Conservation (phyloP, 92 coral and sea anemone species). For the Muricea muricata region DNA sequence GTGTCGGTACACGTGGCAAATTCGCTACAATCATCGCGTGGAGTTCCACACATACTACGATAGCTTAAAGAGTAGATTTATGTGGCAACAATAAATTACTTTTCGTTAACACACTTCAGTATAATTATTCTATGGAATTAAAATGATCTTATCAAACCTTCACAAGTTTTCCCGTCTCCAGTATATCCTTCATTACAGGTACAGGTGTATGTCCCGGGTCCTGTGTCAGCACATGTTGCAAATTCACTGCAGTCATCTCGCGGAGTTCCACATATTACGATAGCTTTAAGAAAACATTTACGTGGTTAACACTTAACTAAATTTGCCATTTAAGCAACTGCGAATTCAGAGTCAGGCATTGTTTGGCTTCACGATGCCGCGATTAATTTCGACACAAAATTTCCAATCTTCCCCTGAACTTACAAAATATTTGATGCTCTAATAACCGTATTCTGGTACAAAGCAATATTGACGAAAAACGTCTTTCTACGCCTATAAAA, state of each 20-base stretch:
- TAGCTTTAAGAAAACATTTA: no score
- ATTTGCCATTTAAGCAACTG: not conserved
- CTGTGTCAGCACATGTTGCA: conserved; percentile 31
- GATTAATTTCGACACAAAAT: no score
- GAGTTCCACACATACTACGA: conserved; percentile 14
- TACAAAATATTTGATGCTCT: no score
- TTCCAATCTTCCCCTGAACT: no score
- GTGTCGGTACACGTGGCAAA: conserved; percentile 42
- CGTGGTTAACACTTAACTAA: not conserved
- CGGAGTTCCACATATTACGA: conserved; percentile 26
- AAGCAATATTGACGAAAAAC: no score
- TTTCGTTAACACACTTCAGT: not conserved
- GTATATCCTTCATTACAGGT: conserved; percentile 27
- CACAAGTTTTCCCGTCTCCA: conserved; percentile 25
- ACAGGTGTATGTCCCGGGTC: conserved; percentile 19
- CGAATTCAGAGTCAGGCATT: not conserved
- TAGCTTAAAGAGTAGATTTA: not conserved
- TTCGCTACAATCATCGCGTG: conserved; percentile 3
- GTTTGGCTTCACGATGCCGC: no score
- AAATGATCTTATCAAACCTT: not conserved
- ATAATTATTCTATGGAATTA: not conserved
- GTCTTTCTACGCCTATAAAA: no score
- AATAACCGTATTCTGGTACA: no score
- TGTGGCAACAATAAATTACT: not conserved
- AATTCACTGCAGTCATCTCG: conserved; percentile 24